Conservation (phyloP, 2,113 vertebrate species). For the Eptesicus fuscus region DNA sequence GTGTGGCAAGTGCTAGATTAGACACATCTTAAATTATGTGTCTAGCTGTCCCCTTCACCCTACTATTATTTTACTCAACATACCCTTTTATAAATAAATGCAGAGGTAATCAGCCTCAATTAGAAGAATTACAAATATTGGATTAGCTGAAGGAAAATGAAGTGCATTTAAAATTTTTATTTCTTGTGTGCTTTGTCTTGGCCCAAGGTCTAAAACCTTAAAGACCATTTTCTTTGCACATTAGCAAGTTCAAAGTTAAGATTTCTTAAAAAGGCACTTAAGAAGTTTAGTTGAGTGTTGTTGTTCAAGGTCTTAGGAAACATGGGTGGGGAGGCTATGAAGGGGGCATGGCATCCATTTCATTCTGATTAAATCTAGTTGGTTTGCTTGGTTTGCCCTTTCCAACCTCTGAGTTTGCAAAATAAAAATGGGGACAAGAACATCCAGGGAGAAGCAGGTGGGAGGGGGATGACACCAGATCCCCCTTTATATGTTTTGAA, state of each 20-base stretch:
- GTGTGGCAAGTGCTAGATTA: too few relatives aligned
- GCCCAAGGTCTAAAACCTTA: neutral
- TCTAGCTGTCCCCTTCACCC: neutral
- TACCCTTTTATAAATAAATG: neutral
- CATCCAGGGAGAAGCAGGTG: neutral
- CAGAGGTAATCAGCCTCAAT: neutral
- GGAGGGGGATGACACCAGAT: neutral
- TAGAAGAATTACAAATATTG: neutral
- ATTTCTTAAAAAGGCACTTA: neutral
- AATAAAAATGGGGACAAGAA: constrained; percentile 37
- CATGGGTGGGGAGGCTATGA: neutral
- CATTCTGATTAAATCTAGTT: neutral
- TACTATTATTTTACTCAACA: neutral
- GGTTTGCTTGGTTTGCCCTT: neutral
- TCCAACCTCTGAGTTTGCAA: neutral
- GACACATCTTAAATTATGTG: neutral
- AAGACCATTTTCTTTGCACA: constrained; percentile 42
- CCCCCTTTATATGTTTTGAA: neutral
- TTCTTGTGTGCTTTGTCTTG: constrained; percentile 16
- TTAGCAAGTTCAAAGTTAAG: constrained; percentile 32
- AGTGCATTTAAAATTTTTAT: neutral
- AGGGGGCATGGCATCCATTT: neutral
- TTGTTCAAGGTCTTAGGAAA: constrained; percentile 16
- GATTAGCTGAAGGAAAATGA: constrained; percentile 8
- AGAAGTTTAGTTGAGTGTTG: neutral